Percentiles rank a stretch among this genome's conserved stretches.
Evolutionary conservation across 2,888 invertebrate genomes (phyloP).

Genomic region (Pristionchus mayeri): DNA sequence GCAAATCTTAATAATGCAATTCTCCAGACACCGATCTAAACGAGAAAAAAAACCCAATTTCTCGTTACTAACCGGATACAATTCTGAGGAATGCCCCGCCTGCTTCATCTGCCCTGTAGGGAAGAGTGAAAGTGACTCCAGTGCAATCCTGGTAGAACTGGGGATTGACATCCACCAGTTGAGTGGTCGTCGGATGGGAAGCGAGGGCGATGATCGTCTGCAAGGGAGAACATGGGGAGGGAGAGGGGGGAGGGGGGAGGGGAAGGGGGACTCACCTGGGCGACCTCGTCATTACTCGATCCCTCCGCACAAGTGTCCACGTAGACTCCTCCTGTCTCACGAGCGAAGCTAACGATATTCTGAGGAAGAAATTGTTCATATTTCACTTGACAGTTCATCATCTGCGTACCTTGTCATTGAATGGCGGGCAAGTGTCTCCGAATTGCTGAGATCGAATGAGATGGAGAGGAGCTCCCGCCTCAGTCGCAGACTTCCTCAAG

Average conservation of each 20-base stretch:
- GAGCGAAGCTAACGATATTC: background rate
- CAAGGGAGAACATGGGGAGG: no score
- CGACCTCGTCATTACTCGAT: conserved; percentile 2
- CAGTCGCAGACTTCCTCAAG: background rate
- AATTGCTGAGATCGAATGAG: conserved; percentile 38
- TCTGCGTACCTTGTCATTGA: conserved; percentile 7
- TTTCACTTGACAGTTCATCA: no score
- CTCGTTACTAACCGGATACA: background rate
- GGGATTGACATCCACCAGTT: conserved; percentile 25
- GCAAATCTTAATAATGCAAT: background rate
- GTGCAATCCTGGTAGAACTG: conserved; percentile 14
- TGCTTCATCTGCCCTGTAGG: background rate
- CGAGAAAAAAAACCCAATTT: no score
- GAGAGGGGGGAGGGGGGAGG: no score
- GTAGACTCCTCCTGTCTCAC: conserved; percentile 40
- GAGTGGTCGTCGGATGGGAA: conserved; percentile 17
- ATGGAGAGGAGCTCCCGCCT: conserved; percentile 20
- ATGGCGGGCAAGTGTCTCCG: conserved; percentile 20
- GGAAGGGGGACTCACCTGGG: background rate
- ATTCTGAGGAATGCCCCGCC: background rate
- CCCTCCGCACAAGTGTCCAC: conserved; percentile 36
- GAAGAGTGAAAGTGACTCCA: background rate
- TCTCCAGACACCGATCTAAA: no score
- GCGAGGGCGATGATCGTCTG: conserved; percentile 24
- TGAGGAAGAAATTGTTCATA: background rate